Evolutionary conservation across 2,113 vertebrate genomes (phyloP).

Genomic region (Trematomus loennbergii): DNA sequence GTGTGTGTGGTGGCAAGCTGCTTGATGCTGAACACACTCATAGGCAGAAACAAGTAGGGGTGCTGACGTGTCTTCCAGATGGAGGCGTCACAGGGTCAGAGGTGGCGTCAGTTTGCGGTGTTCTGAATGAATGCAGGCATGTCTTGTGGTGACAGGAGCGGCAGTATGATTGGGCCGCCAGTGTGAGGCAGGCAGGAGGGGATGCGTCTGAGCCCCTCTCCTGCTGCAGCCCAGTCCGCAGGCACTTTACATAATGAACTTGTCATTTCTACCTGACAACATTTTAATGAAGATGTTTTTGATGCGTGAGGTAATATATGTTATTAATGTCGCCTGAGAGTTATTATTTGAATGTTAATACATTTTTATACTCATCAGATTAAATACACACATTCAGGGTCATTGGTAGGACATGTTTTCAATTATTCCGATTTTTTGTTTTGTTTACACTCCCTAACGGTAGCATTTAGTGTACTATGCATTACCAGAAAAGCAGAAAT

Average conservation of each 20-base stretch:
- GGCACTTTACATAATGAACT: slow-evolving; percentile 71
- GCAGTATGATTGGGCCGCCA: slow-evolving; percentile 50
- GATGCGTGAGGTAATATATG: slow-evolving; percentile 34
- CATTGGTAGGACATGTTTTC: no score
- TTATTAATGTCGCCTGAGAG: slow-evolving; percentile 18
- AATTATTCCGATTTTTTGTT: slow-evolving; percentile 2
- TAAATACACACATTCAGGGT: neutral
- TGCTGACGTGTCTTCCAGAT: slow-evolving; percentile 62
- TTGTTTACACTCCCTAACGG: slow-evolving; percentile 25
- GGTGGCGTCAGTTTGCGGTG: slow-evolving; percentile 68
- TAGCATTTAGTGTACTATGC: slow-evolving; percentile 17
- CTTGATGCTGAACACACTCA: slow-evolving; percentile 42
- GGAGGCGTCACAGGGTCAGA: slow-evolving; percentile 74
- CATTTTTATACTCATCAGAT: slow-evolving; percentile 28
- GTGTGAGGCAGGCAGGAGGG: slow-evolving; percentile 37
- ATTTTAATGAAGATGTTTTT: slow-evolving; percentile 65
- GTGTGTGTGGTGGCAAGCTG: slow-evolving; percentile 23
- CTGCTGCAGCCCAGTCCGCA: slow-evolving; percentile 24
- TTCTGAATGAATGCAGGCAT: slow-evolving; percentile 74
- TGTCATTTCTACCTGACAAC: slow-evolving; percentile 59
- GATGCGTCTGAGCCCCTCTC: slow-evolving; percentile 45
- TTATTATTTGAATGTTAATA: slow-evolving; percentile 14
- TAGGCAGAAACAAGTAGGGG: slow-evolving; percentile 34
- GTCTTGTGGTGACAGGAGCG: slow-evolving; percentile 60
- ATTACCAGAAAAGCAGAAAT: slow-evolving; percentile 21